phyloP scores from a whole-genome alignment of 2,797 vertebrate species.

The Bryconaethiops microstoma region DNA sequence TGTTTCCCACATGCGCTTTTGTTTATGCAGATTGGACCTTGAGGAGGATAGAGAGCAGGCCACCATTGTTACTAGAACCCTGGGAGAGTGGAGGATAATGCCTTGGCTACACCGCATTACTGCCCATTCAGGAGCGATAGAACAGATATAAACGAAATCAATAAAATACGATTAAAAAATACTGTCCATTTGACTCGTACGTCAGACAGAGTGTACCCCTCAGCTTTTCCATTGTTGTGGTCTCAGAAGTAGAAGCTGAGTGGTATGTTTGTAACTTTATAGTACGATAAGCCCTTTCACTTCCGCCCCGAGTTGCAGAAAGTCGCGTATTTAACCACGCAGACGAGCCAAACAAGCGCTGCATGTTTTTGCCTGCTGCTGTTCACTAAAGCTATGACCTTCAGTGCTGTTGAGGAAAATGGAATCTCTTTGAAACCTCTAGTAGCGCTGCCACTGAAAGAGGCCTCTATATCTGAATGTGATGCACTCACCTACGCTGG shows the following conservation, averaged over 20 bases:
- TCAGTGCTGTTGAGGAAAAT: slow-evolving; percentile 14
- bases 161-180: slow-evolving; percentile 3
- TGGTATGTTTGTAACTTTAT: slow-evolving; percentile 13
- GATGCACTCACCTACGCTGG: slow-evolving; percentile 3
- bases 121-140: not conserved
- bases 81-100: slow-evolving; percentile 15
- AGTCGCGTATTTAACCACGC: slow-evolving; percentile 4
- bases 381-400: slow-evolving; percentile 23
- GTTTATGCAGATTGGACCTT: slow-evolving; percentile 64
- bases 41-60: slow-evolving; percentile 30
- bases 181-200: not conserved
- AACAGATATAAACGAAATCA: not conserved
- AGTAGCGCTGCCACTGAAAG: not conserved
- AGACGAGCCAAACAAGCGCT: not conserved
- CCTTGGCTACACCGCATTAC: not conserved
- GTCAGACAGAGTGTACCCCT: not conserved
- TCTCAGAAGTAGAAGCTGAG: not conserved
- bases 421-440: not conserved
- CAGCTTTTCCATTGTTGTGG: not conserved
- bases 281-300: slow-evolving; percentile 14
- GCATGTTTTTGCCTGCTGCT: slow-evolving; percentile 10
- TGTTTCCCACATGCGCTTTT: slow-evolving; percentile 59
- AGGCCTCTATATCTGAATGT: not conserved
- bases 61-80: slow-evolving; percentile 52
- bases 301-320: slow-evolving; percentile 37